Conservation (phyloP, 2,888 invertebrate species). For the Caenorhabditis macrosperma region DNA sequence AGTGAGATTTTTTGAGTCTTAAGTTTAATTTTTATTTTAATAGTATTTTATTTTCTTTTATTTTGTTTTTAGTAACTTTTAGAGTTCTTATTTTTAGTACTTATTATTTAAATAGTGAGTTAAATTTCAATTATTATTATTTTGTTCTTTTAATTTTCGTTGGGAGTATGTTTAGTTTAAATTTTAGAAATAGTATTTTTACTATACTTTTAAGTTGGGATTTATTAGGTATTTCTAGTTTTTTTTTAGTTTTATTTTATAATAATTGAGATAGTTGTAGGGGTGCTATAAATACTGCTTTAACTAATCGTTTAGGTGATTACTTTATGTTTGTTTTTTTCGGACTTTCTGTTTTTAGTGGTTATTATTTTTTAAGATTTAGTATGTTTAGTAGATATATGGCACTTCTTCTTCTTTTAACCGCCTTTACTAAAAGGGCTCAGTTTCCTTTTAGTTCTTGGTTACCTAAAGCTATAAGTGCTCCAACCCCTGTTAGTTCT, state of each 20-base stretch:
- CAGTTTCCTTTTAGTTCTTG: slow-evolving; percentile 89
- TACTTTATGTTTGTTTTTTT: slow-evolving; percentile 83
- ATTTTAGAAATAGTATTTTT: slow-evolving; percentile 71
- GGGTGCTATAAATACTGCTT: slow-evolving; percentile 84
- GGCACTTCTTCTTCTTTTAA: slow-evolving; percentile 82
- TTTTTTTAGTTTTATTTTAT: slow-evolving; percentile 70
- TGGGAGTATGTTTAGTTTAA: slow-evolving; percentile 68
- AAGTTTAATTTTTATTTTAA: slow-evolving; percentile 73
- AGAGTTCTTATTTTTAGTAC: slow-evolving; percentile 69
- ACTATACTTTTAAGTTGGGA: slow-evolving; percentile 69
- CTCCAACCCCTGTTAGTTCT: slow-evolving; percentile 87
- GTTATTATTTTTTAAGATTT: slow-evolving; percentile 81
- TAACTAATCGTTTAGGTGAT: slow-evolving; percentile 88
- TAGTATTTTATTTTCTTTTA: slow-evolving; percentile 71
- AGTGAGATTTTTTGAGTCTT: slow-evolving; percentile 69
- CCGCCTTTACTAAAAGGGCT: slow-evolving; percentile 87
- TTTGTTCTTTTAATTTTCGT: slow-evolving; percentile 70
- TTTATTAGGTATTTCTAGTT: slow-evolving; percentile 69
- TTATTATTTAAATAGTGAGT: slow-evolving; percentile 68
- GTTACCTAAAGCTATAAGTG: slow-evolving; percentile 87
- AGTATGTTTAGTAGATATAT: slow-evolving; percentile 66
- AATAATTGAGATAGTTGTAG: slow-evolving; percentile 74
- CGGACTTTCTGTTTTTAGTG: slow-evolving; percentile 82
- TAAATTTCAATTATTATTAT: slow-evolving; percentile 72
- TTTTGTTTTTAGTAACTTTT: slow-evolving; percentile 69